Conservation (phyloP, 2,797 vertebrate species). For the Galago senegalensis region DNA sequence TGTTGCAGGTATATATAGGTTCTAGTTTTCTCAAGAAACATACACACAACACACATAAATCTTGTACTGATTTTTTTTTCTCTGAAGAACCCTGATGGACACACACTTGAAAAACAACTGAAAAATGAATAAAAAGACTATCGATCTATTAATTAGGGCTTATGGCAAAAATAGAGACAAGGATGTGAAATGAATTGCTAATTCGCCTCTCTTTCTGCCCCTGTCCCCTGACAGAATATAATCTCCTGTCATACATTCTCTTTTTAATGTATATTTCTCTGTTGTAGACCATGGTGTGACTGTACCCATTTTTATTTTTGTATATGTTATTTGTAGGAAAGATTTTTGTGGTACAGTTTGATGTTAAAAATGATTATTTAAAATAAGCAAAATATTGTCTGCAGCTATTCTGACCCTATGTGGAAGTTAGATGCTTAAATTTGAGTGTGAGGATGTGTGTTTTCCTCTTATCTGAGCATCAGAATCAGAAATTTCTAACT, state of each 20-base stretch:
- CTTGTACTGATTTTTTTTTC: neutral
- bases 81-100: neutral
- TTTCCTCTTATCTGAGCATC: neutral
- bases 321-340: neutral
- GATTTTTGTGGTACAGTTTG: neutral
- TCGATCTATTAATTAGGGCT: neutral
- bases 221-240: neutral
- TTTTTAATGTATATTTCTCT: neutral
- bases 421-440: neutral
- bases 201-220: neutral
- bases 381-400: neutral
- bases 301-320: neutral
- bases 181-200: neutral
- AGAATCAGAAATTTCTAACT: neutral
- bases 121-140: neutral
- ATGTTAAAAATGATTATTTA: neutral
- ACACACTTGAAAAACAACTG: neutral
- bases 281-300: rapidly evolving
- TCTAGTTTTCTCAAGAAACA: neutral
- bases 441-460: neutral
- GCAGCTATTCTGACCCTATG: rapidly evolving
- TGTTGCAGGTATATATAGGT: neutral
- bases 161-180: neutral
- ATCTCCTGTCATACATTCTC: neutral
- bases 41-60: neutral